Conservation (phyloP, 1,140 invertebrate species). For the Neodiprion pinetum region DNA sequence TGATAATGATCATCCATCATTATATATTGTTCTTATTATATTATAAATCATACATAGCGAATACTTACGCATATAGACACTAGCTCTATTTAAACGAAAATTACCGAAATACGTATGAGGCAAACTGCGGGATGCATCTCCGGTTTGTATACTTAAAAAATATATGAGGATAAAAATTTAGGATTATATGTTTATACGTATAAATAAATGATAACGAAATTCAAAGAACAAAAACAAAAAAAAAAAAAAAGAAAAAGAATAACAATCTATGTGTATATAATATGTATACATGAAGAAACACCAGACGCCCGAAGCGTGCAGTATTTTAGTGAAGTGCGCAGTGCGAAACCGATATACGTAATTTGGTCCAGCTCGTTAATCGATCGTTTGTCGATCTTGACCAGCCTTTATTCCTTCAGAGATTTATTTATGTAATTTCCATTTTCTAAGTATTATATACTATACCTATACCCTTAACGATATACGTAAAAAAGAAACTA, state of each 20-base stretch:
- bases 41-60: slow-evolving; percentile 29
- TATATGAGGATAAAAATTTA: neutral
- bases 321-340: too few species aligned
- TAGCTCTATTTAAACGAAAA: neutral
- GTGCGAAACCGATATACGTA: slow-evolving; percentile 51
- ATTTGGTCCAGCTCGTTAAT: slow-evolving; percentile 48
- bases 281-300: slow-evolving; percentile 11
- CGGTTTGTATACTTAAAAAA: slow-evolving; percentile 1
- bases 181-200: neutral
- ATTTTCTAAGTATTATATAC: slow-evolving; percentile 48
- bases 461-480: slow-evolving; percentile 24
- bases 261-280: slow-evolving; percentile 24
- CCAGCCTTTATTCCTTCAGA: slow-evolving; percentile 56
- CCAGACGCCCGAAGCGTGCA: neutral
- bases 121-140: slow-evolving; percentile 1
- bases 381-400: slow-evolving; percentile 42
- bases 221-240: slow-evolving; percentile 34
- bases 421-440: slow-evolving; percentile 58
- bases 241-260: slow-evolving; percentile 25
- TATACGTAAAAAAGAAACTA: slow-evolving; percentile 27
- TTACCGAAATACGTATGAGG: neutral
- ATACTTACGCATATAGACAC: slow-evolving; percentile 26
- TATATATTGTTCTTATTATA: slow-evolving; percentile 50
- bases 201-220: slow-evolving; percentile 33
- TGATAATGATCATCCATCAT: slow-evolving; percentile 44